Base-by-base conservation (phyloP, 1,140 invertebrate species). In the Pentalonia nigronervosa region DNA sequence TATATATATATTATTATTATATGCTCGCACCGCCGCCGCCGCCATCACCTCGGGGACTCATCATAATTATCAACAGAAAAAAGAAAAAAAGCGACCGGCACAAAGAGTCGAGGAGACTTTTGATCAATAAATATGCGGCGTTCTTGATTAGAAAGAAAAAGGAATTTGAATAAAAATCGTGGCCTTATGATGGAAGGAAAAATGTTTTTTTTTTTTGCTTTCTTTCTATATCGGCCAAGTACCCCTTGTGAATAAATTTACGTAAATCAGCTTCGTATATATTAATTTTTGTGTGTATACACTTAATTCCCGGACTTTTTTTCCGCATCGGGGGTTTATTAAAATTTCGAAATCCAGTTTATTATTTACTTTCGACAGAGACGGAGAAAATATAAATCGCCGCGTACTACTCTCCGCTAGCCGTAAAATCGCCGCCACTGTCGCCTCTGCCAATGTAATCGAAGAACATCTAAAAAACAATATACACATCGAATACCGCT, bases 131-230 rank as follows among this genome's bases (percentile, higher is more conserved):
- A 93, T 93, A 86, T 86, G 91, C 91, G 91, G 76, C 91, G 91
- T 93, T 93, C 91, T 93, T 93, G 91, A 93, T 93, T 93, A 93
- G 91, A 93, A 93, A 93, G 91, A 84, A 86, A 93, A 84, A 93
- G 76, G 50, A 86, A 93, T 93, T 93, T 93, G 48, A 93, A 93
- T 93, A 93, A 93, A 93, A 93, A 93, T 93, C 91, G 91, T 86
- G 67, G 91, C 91, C 67, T 92, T 83, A 34, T 34, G 91, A 93
- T 86, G 50, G 48, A 86, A 56, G 34, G 48, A 86, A 93, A 93
- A 93, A 86, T 84, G 81, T 93, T 86, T 93, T 53, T 86, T 48
- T n/a, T 93, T 81, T 56, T 76, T 41, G 41, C 90, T 92, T 92
- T 84, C 48, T 91, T 48, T 67, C 47, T 30, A 25, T 30, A 25